phyloP scores from a whole-genome alignment of 2,797 vertebrate genomes.

The Vespertilio murinus region DNA sequence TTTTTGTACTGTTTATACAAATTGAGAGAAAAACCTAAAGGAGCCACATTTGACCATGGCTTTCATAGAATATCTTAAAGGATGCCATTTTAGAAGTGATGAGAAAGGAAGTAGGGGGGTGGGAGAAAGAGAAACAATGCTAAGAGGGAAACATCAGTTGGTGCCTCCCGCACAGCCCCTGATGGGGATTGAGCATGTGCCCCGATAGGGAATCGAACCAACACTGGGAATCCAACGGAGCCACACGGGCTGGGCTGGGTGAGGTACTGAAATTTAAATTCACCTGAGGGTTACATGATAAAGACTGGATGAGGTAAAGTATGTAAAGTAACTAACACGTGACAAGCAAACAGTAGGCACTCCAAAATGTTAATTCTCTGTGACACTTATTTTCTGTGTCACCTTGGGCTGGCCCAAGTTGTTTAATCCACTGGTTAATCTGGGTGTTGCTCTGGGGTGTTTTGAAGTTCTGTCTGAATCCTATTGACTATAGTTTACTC shows the following conservation, averaged over 20 bases:
- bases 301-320: neutral
- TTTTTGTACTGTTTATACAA: neutral
- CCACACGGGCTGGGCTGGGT: no score
- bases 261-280: neutral
- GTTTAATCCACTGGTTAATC: neutral
- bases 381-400: neutral
- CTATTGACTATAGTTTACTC: neutral
- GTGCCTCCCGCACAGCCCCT: no score
- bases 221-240: no score
- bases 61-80: neutral
- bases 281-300: no score
- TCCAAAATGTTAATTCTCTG: neutral
- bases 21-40: conserved; percentile 16
- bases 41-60: neutral
- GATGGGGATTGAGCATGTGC: no score
- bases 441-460: neutral
- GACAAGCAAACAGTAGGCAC: no score
- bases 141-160: no score
- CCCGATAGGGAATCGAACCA: no score
- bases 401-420: neutral
- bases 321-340: neutral
- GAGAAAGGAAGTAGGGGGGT: no score
- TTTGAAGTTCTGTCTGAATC: neutral
- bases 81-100: neutral
- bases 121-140: no score